Percentiles rank a stretch among this genome's conserved stretches.
Conservation (phyloP, 2,888 invertebrate species). For the Dione vanillae region DNA sequence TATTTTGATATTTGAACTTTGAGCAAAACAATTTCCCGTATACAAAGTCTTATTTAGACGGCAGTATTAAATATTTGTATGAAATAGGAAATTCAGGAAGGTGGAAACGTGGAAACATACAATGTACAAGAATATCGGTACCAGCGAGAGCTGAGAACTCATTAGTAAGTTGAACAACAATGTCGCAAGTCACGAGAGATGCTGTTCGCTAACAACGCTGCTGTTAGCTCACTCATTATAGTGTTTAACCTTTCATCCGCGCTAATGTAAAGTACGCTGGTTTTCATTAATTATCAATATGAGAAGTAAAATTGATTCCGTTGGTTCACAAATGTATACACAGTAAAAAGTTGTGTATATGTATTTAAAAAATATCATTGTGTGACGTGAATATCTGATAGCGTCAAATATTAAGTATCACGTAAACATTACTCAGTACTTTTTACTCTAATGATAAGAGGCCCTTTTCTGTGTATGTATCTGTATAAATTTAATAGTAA, state of each 20-base stretch:
- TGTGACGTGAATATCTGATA: too few relatives aligned
- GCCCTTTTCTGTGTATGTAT: too few relatives aligned
- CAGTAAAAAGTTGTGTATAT: too few relatives aligned
- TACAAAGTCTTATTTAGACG: conserved; percentile 7
- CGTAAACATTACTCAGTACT: too few relatives aligned
- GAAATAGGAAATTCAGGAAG: conserved; percentile 2
- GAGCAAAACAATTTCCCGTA: conserved; percentile 6
- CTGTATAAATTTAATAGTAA: too few relatives aligned
- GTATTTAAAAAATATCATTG: too few relatives aligned
- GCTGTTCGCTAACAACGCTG: conserved; percentile 28
- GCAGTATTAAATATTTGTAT: conserved; percentile 19
- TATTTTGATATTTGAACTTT: too few relatives aligned
- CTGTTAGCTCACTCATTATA: conserved; percentile 25
- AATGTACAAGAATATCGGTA: conserved; percentile 28
- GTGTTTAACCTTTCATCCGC: conserved; percentile 27
- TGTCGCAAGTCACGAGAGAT: conserved; percentile 41
- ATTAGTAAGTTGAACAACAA: conserved; percentile 47
- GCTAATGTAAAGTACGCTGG: conserved; percentile 7
- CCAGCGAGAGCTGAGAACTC: conserved; percentile 42
- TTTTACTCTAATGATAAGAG: too few relatives aligned
- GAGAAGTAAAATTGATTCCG: neutral
- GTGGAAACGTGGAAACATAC: conserved; percentile 25
- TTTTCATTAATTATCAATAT: conserved; percentile 10
- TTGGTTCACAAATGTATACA: too few relatives aligned
- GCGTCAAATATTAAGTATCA: too few relatives aligned